Evolutionary conservation across 2,888 invertebrate genomes (phyloP), one percentile per base, ranked within the genome.

Genomic region (Epinotia demarniana): DNA sequence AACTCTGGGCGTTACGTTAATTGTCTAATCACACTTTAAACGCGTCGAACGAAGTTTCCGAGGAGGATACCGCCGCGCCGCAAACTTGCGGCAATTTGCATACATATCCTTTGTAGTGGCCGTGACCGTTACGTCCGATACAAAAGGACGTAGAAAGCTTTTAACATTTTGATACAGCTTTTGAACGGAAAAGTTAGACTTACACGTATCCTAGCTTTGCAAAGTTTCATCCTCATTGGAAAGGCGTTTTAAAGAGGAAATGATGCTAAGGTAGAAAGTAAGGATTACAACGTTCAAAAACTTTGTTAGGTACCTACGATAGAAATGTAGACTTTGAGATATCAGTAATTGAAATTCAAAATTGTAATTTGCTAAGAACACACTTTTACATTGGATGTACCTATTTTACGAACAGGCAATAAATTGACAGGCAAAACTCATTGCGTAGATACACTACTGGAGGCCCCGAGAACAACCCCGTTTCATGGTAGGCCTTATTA

Each of bases 61-160:
- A 63, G 19, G 63, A 67, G 62, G 73, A 70, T 74, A 63, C 73
- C 33, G 46, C 73, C 33, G 46, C 74, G 49, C 58, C 46, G 13
- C 60, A 43, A 74, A 74, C 74, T 70, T 23, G 12, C 5, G 49
- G 49, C 74, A 74, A 74, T 74, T 74, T 74, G 74, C 74, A 74
- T 72, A 72, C 39, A 63, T 70, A 60, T 53, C 64, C 70, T 70
- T 70, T 74, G 74, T 74, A 70, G 58, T 53, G 69, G 69, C 58
- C 63, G 16, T n/a, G n/a, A n/a, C n/a, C n/a, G 53, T 67, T 67
- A 39, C 46, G 49, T 19, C 64, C 49, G 6, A 8, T 12, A 19
- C 58, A 23, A 19, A 67, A 67, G 55, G 67, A 19, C 39, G 68
- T 27, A 19, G 18, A 19, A 16, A 19, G 19, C 19, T 19, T 57